Percentiles rank a stretch among this genome's conserved stretches.
Conservation (phyloP, 53 echinoderm and acorn worm species). For the Holothuria scabra region DNA sequence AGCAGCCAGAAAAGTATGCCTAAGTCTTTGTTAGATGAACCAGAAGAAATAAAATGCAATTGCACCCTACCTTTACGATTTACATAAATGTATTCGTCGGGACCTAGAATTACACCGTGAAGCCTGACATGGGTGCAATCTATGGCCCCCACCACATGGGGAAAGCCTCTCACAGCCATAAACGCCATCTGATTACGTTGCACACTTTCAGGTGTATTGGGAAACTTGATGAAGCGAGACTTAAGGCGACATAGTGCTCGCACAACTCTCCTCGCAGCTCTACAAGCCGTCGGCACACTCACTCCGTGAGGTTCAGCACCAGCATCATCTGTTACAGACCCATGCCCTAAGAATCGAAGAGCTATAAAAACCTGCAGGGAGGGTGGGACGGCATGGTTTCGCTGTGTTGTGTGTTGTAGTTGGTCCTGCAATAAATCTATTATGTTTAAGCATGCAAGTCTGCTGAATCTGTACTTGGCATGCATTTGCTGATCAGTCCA, state of each 20-base stretch:
- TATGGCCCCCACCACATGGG: too few species aligned
- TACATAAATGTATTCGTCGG: too few species aligned
- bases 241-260: background rate
- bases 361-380: background rate
- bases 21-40: too few species aligned
- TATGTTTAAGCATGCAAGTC: slow-evolving; percentile 15
- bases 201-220: background rate
- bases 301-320: background rate
- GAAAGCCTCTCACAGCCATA: too few species aligned
- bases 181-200: background rate
- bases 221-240: background rate
- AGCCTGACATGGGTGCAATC: too few species aligned
- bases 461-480: background rate
- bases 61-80: too few species aligned
- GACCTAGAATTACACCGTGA: too few species aligned
- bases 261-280: background rate
- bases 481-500: background rate
- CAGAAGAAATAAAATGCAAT: too few species aligned
- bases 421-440: background rate
- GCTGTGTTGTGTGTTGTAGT: background rate
- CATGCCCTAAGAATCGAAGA: background rate
- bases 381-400: slow-evolving; percentile 13
- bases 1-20: too few species aligned
- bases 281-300: background rate
- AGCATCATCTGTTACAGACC: background rate